Percentiles rank a stretch among this genome's conserved stretches.
Conservation (phyloP, 2,797 vertebrate species). For the Leontopithecus rosalia region DNA sequence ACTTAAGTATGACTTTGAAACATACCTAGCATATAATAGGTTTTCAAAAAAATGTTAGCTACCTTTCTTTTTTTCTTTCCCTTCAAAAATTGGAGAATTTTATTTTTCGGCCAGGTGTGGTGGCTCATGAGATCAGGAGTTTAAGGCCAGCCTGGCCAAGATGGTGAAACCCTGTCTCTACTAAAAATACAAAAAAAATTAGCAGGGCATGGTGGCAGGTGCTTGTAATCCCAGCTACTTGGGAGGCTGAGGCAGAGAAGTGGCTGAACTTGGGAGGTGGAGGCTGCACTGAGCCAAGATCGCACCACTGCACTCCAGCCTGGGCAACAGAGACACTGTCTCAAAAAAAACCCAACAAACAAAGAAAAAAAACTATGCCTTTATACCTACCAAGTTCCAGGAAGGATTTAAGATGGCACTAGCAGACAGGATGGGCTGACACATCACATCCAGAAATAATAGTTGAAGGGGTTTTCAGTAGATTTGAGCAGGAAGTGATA, state of each 20-base stretch:
- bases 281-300: no score
- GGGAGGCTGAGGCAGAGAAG: no score
- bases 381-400: neutral
- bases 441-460: neutral
- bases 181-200: no score
- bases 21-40: neutral
- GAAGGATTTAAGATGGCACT: neutral
- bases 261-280: no score
- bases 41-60: neutral
- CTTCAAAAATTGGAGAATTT: conserved; percentile 1
- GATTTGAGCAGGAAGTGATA: neutral
- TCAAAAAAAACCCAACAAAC: no score
- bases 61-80: neutral
- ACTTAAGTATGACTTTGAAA: neutral
- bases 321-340: neutral
- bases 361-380: neutral
- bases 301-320: no score
- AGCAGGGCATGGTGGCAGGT: no score
- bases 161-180: no score
- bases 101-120: no score
- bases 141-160: no score
- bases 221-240: no score
- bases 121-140: no score
- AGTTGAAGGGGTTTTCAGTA: neutral
- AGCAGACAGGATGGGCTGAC: neutral